These are phyloP conservation scores for Ceyx erithaca DNA, from an alignment of 2,797 vertebrate genomes.

Conservation along the genomic window DNA sequence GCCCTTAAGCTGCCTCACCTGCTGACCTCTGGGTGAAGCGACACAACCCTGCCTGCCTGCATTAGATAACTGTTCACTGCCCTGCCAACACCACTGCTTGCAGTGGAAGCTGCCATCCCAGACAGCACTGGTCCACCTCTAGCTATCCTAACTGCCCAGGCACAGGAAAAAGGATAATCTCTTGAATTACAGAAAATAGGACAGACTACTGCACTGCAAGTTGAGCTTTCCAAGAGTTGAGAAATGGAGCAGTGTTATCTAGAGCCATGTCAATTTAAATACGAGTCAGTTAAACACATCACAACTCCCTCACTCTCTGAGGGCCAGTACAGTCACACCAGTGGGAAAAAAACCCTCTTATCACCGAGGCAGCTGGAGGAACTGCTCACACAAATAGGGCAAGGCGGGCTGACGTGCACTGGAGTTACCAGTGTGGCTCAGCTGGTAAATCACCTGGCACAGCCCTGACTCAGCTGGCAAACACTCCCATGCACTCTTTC, in stretches of 20 bases:
- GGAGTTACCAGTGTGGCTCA: accelerated
- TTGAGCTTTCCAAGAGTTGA: not conserved
- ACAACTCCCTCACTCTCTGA: not conserved
- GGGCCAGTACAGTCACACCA: not conserved
- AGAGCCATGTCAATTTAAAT: not conserved
- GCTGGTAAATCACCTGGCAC: not conserved
- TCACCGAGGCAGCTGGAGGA: not conserved
- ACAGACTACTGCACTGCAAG: not conserved
- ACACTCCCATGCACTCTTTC: not conserved
- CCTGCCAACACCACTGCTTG: not conserved
- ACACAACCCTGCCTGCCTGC: not conserved
- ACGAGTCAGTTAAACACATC: not conserved
- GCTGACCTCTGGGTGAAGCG: not conserved
- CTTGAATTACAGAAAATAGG: not conserved
- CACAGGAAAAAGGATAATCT: not conserved
- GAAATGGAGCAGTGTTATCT: not conserved
- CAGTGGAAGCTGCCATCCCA: not conserved
- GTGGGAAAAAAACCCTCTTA: accelerated
- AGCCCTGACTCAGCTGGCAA: not conserved
- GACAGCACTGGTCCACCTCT: not conserved
- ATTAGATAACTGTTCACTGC: not conserved
- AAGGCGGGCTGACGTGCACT: accelerated
- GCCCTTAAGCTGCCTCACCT: not conserved
- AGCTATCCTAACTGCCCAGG: not conserved
- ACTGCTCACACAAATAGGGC: not conserved